Evolutionary conservation across 1,140 invertebrate species (phyloP), one percentile per base, ranked within the genome.

Genomic region (Dryas iulia): DNA sequence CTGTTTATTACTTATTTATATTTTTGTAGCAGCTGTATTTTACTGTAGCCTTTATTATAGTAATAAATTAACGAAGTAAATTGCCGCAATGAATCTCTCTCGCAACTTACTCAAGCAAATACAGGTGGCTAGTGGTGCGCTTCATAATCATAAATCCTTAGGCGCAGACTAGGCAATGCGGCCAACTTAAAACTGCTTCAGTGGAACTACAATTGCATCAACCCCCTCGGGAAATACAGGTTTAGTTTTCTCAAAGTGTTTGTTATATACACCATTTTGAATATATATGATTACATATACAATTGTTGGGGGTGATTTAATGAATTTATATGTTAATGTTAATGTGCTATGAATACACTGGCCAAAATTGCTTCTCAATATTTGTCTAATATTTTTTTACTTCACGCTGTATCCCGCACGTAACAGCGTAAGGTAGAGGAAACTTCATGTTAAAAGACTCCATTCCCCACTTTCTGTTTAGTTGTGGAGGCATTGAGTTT

Each of bases 71-170:
- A 47, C 28, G 18, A 33, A 56, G 61, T 64, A 64, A 64, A 64
- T 64, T 64, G 28, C 47, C 61, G 30, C 52, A 35, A 64, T 64
- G 21, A 64, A 64, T 64, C 61, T 64, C 61, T 33, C 61, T 64
- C 61, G 61, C 60, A 56, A 56, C 39, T 56, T 64, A 64, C 53
- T 64, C 52, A 64, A 64, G 61, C 26, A 64, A 64, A 64, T 64
- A 64, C 52, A 64, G 47, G 61, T 56, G 52, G 61, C 61, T 62
- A 62, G 61, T 64, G 14, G 60, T 31, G 61, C 61, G 52, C 47
- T 64, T 64, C 61, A 54, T 64, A 64, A 54, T 64, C 61, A 56
- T 64, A 64, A 64, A 64, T 64, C 59, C 59, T 60, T 21, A 61
- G 59, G 59, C 25, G 53, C 25, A 56, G 25, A 47, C 39, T 26